Evolutionary conservation across 2,888 invertebrate genomes (phyloP).

Genomic region (Crocallis elinguaria): DNA sequence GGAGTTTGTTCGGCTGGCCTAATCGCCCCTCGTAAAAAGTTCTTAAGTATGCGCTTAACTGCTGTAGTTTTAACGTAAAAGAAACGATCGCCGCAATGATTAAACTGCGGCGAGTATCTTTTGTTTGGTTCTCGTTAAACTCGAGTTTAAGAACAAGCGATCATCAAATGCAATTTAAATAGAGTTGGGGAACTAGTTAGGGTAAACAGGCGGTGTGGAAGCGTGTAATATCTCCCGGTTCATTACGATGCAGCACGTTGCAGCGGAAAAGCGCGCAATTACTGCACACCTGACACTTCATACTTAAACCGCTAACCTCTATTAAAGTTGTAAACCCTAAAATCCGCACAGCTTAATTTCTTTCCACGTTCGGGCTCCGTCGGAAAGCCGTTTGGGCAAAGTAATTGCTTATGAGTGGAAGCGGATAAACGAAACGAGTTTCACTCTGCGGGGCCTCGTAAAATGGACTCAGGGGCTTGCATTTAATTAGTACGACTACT

Average conservation of each 20-base stretch:
- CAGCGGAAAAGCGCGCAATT: constrained; percentile 28
- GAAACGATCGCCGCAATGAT: constrained; percentile 37
- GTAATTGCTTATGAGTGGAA: constrained; percentile 83
- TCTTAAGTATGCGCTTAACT: constrained; percentile 47
- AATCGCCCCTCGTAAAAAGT: constrained; percentile 59
- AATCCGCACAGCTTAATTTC: constrained; percentile 75
- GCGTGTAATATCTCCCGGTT: constrained; percentile 12
- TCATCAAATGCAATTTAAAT: constrained; percentile 19
- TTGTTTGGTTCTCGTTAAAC: constrained; percentile 17
- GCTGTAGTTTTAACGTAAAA: constrained; percentile 46
- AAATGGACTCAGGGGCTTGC: constrained; percentile 81
- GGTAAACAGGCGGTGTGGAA: constrained; percentile 2
- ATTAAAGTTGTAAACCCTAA: constrained; percentile 67
- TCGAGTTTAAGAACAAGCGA: constrained; percentile 13
- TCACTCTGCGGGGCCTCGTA: constrained; percentile 73
- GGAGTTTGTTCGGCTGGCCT: constrained; percentile 48
- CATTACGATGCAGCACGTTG: constrained; percentile 27
- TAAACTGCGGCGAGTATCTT: constrained; percentile 13
- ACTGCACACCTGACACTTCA: constrained; percentile 44
- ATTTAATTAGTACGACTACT: constrained; percentile 81
- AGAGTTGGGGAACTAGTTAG: constrained; percentile 19
- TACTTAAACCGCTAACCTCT: constrained; percentile 59
- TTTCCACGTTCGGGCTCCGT: constrained; percentile 71
- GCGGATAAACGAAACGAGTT: constrained; percentile 81
- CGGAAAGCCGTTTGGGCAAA: constrained; percentile 75